Evolutionary conservation across 2,797 vertebrate species (phyloP).

Genomic region (Calcarius lapponicus): DNA sequence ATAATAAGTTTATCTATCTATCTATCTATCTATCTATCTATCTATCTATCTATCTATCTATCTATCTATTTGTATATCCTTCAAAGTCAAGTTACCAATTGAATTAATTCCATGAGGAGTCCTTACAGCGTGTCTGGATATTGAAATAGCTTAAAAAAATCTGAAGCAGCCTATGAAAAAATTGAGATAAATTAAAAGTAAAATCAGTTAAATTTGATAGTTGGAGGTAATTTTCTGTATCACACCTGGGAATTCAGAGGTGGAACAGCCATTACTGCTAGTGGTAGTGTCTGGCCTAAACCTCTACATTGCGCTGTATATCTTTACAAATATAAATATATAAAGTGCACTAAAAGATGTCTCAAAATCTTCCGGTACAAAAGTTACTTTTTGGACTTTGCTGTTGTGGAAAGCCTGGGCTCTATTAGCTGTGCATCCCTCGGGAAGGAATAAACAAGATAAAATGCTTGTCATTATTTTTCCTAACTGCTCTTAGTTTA

Average conservation of each 20-base stretch:
- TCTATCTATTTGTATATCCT: neutral
- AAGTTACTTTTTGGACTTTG: neutral
- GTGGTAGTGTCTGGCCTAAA: conserved; percentile 33
- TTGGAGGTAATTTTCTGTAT: conserved; percentile 28
- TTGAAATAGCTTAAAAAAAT: neutral
- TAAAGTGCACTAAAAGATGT: neutral
- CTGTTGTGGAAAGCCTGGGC: neutral
- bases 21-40: neutral
- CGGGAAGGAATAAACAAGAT: neutral
- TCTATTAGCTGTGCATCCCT: neutral
- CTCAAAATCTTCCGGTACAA: neutral
- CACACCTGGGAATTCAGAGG: neutral
- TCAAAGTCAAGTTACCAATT: neutral
- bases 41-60: neutral
- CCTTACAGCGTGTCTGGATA: neutral
- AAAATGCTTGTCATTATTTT: neutral
- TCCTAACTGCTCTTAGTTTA: neutral
- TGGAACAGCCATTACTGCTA: conserved; percentile 30
- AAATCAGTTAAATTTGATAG: neutral
- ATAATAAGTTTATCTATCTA: neutral
- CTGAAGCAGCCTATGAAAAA: conserved; percentile 6
- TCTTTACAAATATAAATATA: conserved; percentile 18
- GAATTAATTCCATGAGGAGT: neutral
- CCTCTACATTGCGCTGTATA: neutral
- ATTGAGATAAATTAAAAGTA: neutral